Conservation (phyloP, 2,797 vertebrate species). For the Anas flavirostris region DNA sequence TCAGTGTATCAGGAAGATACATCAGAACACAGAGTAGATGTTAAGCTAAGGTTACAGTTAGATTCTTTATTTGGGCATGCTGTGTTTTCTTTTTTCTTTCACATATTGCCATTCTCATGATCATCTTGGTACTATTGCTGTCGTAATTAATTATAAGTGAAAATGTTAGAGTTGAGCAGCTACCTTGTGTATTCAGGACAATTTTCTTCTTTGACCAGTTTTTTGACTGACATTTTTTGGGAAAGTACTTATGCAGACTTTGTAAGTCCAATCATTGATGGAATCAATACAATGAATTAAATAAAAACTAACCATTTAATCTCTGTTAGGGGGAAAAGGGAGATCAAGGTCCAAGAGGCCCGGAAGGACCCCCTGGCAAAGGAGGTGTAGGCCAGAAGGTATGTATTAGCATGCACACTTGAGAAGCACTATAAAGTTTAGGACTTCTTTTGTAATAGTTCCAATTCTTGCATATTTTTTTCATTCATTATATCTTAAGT, state of each 20-base stretch:
- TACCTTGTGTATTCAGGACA: background rate
- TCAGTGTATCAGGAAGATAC: background rate
- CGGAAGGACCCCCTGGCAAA: conserved; percentile 82
- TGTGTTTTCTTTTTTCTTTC: background rate
- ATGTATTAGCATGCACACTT: background rate
- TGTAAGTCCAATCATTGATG: background rate
- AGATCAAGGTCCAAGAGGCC: conserved; percentile 80
- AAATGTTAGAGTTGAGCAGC: background rate
- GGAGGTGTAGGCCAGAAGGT: conserved; percentile 85
- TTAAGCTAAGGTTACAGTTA: background rate
- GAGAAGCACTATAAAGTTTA: background rate
- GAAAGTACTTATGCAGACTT: background rate
- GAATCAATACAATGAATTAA: background rate
- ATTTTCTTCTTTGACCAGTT: background rate
- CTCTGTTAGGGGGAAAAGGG: conserved; percentile 83
- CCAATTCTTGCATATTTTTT: background rate
- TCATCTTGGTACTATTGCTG: background rate
- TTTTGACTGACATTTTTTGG: background rate
- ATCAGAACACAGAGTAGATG: background rate
- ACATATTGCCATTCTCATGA: background rate
- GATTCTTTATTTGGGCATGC: background rate
- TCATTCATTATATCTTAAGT: background rate
- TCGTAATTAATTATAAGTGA: background rate
- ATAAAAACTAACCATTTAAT: background rate
- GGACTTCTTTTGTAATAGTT: background rate